These are phyloP conservation scores for Gastracanthus pulcherrimus DNA, from an alignment of 2,888 invertebrate species.

Conservation along the genomic window DNA sequence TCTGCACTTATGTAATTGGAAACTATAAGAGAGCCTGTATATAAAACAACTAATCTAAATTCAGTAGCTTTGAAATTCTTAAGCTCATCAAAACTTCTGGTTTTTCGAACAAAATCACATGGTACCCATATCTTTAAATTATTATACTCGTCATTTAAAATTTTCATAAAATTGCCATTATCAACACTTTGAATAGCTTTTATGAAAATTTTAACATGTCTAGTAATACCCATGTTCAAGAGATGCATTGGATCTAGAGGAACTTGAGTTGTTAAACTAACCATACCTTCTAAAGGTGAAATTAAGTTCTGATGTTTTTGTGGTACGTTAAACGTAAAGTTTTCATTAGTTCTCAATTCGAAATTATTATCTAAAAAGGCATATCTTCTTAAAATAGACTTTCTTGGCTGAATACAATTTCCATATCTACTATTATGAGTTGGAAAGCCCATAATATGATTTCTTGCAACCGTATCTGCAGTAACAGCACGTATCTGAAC, in stretches of 20 bases:
- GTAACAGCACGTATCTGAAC: background rate
- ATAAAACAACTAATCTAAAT: slow-evolving; percentile 64
- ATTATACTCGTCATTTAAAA: slow-evolving; percentile 7
- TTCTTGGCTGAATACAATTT: background rate
- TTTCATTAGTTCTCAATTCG: background rate
- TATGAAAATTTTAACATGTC: background rate
- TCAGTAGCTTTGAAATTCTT: slow-evolving; percentile 68
- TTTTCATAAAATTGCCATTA: background rate
- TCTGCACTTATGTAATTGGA: slow-evolving; percentile 50
- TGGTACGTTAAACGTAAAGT: background rate
- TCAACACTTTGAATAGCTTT: background rate
- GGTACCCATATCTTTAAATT: slow-evolving; percentile 20
- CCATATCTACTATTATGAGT: slow-evolving; percentile 24
- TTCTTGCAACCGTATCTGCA: slow-evolving; percentile 16
- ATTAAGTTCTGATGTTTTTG: too few species aligned
- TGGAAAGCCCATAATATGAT: background rate
- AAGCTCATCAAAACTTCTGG: slow-evolving; percentile 2
- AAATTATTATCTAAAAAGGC: background rate
- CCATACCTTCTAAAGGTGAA: too few species aligned
- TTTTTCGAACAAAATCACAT: too few species aligned
- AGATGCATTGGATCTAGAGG: slow-evolving; percentile 14
- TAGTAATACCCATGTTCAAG: background rate
- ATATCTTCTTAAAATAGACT: background rate
- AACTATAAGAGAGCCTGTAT: slow-evolving; percentile 64
- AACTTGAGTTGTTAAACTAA: background rate